A percentile compares a stretch with the other conserved stretches of the same genome.
Conservation (phyloP, 2,888 invertebrate genomes). For the Ferrisia virgata region DNA sequence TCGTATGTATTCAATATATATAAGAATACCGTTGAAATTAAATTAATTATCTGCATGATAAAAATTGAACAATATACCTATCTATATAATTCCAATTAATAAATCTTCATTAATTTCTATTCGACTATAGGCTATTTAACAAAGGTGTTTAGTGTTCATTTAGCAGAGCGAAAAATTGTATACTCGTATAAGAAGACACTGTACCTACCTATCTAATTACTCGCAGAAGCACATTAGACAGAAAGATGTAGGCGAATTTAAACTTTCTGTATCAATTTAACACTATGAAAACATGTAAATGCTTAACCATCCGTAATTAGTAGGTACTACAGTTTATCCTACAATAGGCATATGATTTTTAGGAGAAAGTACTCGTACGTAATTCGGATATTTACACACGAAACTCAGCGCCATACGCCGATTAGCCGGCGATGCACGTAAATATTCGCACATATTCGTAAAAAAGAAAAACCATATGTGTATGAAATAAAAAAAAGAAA, state of each 20-base stretch:
- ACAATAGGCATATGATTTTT: slow-evolving; percentile 14
- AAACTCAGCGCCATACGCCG: background rate
- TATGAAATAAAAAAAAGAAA: background rate
- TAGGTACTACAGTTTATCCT: background rate
- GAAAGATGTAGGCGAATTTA: background rate
- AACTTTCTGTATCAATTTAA: slow-evolving; percentile 15
- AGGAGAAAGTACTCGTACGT: background rate
- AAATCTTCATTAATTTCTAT: background rate
- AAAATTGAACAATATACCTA: too few relatives aligned
- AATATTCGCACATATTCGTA: background rate
- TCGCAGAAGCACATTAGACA: background rate
- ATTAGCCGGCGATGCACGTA: background rate
- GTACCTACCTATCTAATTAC: too few relatives aligned
- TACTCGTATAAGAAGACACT: background rate
- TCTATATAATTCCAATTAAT: background rate
- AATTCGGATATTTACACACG: slow-evolving; percentile 3
- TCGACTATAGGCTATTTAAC: too few relatives aligned
- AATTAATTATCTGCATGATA: too few relatives aligned
- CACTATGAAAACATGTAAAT: slow-evolving; percentile 6
- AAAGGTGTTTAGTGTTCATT: too few relatives aligned
- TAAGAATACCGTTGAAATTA: too few relatives aligned
- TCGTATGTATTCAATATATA: too few relatives aligned
- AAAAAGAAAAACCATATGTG: background rate
- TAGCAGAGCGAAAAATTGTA: background rate
- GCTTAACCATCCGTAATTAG: background rate